These are phyloP conservation scores for Archips crataeganus DNA, from an alignment of 2,888 invertebrate species.

Conservation along the genomic window DNA sequence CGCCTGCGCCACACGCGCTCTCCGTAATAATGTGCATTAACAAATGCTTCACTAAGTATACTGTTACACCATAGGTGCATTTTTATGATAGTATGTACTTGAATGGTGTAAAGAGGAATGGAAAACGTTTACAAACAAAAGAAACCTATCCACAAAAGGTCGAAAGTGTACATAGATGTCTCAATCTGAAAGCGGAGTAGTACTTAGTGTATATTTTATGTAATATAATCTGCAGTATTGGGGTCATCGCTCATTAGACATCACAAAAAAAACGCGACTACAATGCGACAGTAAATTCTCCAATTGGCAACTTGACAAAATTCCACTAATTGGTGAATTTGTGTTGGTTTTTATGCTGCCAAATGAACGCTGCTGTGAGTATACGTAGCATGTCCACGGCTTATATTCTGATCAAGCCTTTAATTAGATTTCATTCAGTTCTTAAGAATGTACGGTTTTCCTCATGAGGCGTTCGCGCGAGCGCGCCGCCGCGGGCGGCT, in stretches of 20 bases:
- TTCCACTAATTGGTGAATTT: constrained; percentile 5
- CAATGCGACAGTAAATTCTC: background rate
- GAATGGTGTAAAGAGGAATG: constrained; percentile 1
- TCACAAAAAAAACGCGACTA: background rate
- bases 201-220: no score
- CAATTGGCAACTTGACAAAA: constrained; percentile 10
- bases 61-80: background rate
- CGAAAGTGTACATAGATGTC: background rate
- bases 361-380: background rate
- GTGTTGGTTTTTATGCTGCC: background rate
- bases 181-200: background rate
- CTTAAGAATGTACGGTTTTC: constrained; percentile 25
- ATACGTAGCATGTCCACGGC: background rate
- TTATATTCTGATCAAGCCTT: constrained; percentile 4
- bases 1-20: constrained; percentile 20
- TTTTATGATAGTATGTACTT: constrained; percentile 1
- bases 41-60: background rate
- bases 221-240: background rate
- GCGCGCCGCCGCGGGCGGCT: constrained; percentile 51
- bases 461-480: constrained; percentile 41
- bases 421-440: constrained; percentile 18
- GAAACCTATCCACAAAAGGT: background rate
- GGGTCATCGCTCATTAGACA: background rate
- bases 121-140: background rate
- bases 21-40: background rate